These are phyloP conservation scores for Scatophagus argus DNA, from an alignment of 2,113 vertebrate species.

Conservation along the genomic window DNA sequence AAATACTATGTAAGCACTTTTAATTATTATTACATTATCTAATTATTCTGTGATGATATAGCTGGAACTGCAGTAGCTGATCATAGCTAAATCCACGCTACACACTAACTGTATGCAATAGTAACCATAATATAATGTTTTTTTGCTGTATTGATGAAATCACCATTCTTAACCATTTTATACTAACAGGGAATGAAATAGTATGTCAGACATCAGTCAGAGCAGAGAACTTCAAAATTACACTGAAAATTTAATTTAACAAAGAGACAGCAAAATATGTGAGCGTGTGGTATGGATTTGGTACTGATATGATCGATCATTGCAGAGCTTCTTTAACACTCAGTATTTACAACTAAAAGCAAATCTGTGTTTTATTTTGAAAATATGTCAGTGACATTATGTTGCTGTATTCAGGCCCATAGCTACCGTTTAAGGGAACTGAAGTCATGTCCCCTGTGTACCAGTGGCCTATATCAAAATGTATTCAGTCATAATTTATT, in stretches of 20 bases:
- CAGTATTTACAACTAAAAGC: no score
- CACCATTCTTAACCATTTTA: no score
- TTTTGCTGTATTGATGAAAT: neutral
- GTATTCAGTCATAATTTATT: neutral
- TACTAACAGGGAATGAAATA: no score
- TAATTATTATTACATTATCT: neutral
- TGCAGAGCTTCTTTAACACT: no score
- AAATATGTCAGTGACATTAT: no score
- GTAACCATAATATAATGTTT: neutral
- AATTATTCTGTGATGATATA: neutral
- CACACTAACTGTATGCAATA: neutral
- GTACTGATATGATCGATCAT: no score
- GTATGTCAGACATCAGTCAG: neutral
- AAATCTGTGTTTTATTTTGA: no score
- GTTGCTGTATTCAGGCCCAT: no score
- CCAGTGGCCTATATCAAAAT: no score
- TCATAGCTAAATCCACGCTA: neutral
- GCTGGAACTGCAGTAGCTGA: neutral
- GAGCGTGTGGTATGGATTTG: no score
- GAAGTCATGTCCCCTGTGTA: no score
- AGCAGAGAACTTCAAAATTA: neutral
- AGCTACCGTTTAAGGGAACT: no score
- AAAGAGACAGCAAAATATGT: neutral
- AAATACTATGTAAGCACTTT: slow-evolving; percentile 44
- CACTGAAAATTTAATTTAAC: neutral